A percentile compares a stretch with the other conserved stretches of the same genome.
These are phyloP conservation scores for Atherinomorus stipes DNA, from an alignment of 2,113 vertebrate species.

Conservation along the genomic window DNA sequence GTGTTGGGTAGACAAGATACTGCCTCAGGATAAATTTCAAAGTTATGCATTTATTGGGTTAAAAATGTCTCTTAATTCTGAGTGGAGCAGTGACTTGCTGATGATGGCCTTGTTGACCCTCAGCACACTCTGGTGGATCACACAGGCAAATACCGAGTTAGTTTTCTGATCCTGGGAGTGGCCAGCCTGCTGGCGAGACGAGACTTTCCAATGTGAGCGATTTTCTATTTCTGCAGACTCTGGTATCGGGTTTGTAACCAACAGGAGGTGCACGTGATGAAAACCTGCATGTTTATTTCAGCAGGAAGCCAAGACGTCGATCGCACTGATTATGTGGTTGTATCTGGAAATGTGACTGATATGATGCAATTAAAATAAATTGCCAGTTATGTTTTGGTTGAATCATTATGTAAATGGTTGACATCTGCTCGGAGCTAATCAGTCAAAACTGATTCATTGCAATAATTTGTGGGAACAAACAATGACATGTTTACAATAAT, in stretches of 20 bases:
- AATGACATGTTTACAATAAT: not conserved
- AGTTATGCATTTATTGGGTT: not conserved
- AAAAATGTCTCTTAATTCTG: constrained; percentile 12
- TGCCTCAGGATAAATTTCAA: constrained; percentile 1
- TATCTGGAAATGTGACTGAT: constrained; percentile 11
- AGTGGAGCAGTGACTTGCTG: constrained; percentile 16
- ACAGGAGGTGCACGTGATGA: constrained; percentile 21
- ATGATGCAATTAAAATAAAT: constrained; percentile 7
- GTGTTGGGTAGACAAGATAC: constrained; percentile 2
- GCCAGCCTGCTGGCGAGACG: constrained; percentile 42
- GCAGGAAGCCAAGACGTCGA: not conserved
- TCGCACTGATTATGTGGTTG: not conserved
- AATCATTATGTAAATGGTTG: not conserved
- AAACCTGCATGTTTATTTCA: constrained; percentile 23
- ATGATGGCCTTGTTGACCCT: constrained; percentile 52
- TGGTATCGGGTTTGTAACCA: constrained; percentile 27
- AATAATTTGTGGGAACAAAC: not conserved
- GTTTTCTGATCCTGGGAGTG: constrained; percentile 45
- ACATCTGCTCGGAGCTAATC: not conserved
- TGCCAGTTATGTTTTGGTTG: not conserved
- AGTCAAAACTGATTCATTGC: not conserved
- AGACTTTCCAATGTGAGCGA: constrained; percentile 62
- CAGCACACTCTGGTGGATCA: constrained; percentile 67
- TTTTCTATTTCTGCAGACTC: constrained; percentile 36
- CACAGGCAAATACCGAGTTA: constrained; percentile 59